phyloP scores from a whole-genome alignment of 1,140 invertebrate genomes.

The Penaeus japonicus region DNA sequence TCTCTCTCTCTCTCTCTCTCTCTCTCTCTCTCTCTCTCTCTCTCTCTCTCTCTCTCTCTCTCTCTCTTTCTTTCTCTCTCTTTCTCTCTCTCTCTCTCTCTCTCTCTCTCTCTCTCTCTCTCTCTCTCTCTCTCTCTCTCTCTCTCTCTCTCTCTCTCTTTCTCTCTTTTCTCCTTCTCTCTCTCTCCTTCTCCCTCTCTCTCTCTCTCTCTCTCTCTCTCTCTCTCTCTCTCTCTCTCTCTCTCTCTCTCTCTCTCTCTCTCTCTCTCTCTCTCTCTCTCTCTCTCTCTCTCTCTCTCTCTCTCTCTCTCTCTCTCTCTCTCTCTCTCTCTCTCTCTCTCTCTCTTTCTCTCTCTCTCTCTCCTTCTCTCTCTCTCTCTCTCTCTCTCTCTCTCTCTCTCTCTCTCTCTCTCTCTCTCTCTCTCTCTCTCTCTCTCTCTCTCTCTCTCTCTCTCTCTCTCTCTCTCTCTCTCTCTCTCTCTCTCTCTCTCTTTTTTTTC shows the following conservation, averaged over 20 bases:
- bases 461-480: background rate
- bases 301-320: background rate
- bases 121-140: background rate
- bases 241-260: background rate
- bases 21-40: background rate
- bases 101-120: background rate
- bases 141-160: background rate
- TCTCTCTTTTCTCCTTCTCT: background rate
- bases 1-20: background rate
- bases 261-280: background rate
- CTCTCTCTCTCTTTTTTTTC: background rate
- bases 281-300: background rate
- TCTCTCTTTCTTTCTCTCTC: background rate
- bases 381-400: background rate
- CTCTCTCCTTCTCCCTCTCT: background rate
- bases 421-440: background rate
- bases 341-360: background rate
- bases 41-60: conserved; percentile 3
- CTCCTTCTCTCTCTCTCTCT: background rate
- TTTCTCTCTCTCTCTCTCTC: too few species aligned
- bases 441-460: background rate
- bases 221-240: background rate
- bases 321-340: background rate
- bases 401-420: background rate
- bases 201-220: too few species aligned